Evolutionary conservation across 2,888 invertebrate species (phyloP), one percentile per base, ranked within the genome.

Genomic region (Linnaemya tessellans): DNA sequence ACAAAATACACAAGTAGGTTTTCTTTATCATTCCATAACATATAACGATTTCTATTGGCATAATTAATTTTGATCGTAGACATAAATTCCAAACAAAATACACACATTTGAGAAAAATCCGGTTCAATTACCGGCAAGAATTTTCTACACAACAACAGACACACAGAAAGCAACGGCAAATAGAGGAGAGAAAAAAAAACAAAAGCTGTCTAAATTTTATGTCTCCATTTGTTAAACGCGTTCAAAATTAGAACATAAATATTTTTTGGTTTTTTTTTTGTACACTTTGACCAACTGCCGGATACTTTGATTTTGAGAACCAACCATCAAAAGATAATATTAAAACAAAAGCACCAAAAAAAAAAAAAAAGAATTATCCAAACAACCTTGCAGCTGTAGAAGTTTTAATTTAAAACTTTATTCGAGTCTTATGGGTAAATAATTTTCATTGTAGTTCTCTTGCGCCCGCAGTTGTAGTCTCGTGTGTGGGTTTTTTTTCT

Each of bases 21-120:
- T 68, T 64, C n/a, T 65, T 43, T 56, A 73, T 73, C 43, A 43
- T 54, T 58, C 49, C 71, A 75, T 70, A 58, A 79, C 74, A 35
- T 49, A 73, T 62, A 74, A 70, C 68, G 73, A 80, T 81, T 78
- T 80, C 84, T 81, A 54, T 84, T 81, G 84, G 81, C 81, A 84
- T 84, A 84, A 84, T 84, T 84, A 84, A 81, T 84, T 84, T 81
- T 84, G 84, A 84, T 81, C 81, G 68, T 10, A 81, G 73, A 84
- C 80, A 84, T 84, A 84, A 84, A 84, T 84, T 84, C 84, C 84
- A 84, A 74, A 73, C 64, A 81, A 75, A 70, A 80, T 75, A 68
- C 30, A 77, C 74, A 79, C 74, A 81, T 74, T 81, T 78, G 68
- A 65, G 74, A 83, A 84, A 84, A 84, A 84, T 84, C 84, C 84